These are phyloP conservation scores for Acyrthosiphon pisum DNA, from an alignment of 1,140 invertebrate species.

Conservation along the genomic window DNA sequence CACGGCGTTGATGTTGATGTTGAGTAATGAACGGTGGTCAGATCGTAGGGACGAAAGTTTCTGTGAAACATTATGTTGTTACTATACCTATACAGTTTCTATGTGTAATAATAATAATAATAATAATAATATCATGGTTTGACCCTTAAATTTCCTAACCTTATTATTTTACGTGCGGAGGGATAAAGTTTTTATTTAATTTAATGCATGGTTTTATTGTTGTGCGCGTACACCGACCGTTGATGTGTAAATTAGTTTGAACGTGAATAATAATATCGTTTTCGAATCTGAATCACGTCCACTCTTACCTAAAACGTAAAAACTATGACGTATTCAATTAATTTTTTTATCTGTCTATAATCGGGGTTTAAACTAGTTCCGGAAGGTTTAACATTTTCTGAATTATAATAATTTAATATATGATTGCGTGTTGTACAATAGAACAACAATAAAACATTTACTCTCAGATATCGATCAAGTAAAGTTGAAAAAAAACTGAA, in stretches of 20 bases:
- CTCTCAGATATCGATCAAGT: neutral
- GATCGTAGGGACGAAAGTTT: neutral
- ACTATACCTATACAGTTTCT: neutral
- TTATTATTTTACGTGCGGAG: neutral
- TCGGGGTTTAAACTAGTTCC: neutral
- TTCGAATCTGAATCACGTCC: too few species aligned
- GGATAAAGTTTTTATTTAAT: neutral
- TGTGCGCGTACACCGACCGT: neutral
- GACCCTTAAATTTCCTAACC: neutral
- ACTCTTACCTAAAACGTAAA: neutral
- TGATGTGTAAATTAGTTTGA: neutral
- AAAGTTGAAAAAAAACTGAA: neutral
- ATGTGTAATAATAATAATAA: neutral
- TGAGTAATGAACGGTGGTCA: constrained; percentile 24
- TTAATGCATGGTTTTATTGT: constrained; percentile 2
- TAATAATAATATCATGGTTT: neutral
- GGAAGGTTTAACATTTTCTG: neutral
- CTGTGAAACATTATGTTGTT: neutral
- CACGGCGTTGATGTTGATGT: neutral
- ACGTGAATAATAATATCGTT: neutral
- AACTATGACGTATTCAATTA: neutral
- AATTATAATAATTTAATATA: neutral
- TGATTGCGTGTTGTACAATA: neutral
- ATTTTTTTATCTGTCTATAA: neutral
- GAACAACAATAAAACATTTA: neutral